These are phyloP conservation scores for Sarcophaga peregrina DNA, from an alignment of 1,140 invertebrate genomes.

Conservation along the genomic window DNA sequence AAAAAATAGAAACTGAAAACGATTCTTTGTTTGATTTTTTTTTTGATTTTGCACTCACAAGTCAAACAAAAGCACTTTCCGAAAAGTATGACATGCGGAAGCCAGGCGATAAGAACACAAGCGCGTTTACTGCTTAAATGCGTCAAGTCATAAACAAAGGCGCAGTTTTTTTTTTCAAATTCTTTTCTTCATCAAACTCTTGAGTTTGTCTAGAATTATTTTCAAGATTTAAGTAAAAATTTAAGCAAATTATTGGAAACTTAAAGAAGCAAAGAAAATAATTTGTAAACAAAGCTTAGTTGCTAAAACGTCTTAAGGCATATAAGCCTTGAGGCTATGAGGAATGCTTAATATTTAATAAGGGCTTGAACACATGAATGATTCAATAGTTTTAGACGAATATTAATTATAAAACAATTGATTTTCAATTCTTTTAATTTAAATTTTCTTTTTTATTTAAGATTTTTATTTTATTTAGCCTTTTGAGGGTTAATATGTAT, in stretches of 20 bases:
- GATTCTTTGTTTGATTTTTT: slow-evolving; percentile 10
- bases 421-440: too few relatives aligned
- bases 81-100: slow-evolving; percentile 14
- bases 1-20: not conserved
- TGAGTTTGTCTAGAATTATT: not conserved
- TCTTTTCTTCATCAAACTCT: not conserved
- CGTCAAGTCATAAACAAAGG: not conserved
- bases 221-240: not conserved
- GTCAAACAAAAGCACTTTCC: not conserved
- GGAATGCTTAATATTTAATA: too few relatives aligned
- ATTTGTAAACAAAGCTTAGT: not conserved
- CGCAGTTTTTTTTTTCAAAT: too few relatives aligned
- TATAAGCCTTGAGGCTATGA: not conserved
- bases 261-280: not conserved
- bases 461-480: too few relatives aligned
- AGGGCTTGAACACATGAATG: too few relatives aligned
- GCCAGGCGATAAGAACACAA: not conserved
- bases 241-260: not conserved
- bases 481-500: too few relatives aligned
- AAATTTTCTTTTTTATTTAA: too few relatives aligned
- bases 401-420: too few relatives aligned
- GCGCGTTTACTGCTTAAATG: not conserved
- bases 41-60: not conserved
- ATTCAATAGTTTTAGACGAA: too few relatives aligned
- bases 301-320: not conserved